Base-by-base conservation (phyloP, 2,797 vertebrate species). In the Sebastes iracundus region DNA sequence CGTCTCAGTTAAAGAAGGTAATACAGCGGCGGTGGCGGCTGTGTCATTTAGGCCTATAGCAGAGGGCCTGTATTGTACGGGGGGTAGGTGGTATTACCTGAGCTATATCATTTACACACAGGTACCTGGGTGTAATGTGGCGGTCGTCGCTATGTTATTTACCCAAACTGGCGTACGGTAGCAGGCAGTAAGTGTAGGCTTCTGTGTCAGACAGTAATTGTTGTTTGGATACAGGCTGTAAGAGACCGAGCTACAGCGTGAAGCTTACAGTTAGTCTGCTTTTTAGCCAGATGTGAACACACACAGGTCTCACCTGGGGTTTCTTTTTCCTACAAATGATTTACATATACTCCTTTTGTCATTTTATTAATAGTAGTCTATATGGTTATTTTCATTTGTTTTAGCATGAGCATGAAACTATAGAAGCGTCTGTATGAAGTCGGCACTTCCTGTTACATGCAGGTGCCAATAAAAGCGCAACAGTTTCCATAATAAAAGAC, bases 131-230 rank as follows among this genome's bases (percentile, higher is more conserved):
- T 23, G 80, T 78, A 81, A 87, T 80, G 82, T 53, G 74, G 65
- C 38, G n/a, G 75, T 64, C 20, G 38, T 82, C 75, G 27, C 83
- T 13, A 6, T 92, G 87, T 90, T 63, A 91, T 93, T 92, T 91
- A 80, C 22, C 72, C 64, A 20, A 82, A 88, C 75, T 74, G 78
- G 82, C 4, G 70, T 76, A 82, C 83, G 81, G 83, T 61, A 52
- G 46, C 70, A n/a, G 23, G 68, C 55, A 8, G 77, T 93, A 94
- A 93, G 89, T 93, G 92, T 13, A 92, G 92, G 81, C 85, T 82
- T 82, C 35, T 49, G 83, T 80, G 88, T 90, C 92, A 93, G 92
- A 94, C 92, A 62, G 92, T 95, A 94, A 95, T 93, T 94, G 93
- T 55, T 94, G 91, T 94, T 94, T 94, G 82, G 89, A 92, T 89